These are phyloP conservation scores for Scolanthus callimorphus DNA, from an alignment of 92 coral and sea anemone genomes.

Conservation along the genomic window DNA sequence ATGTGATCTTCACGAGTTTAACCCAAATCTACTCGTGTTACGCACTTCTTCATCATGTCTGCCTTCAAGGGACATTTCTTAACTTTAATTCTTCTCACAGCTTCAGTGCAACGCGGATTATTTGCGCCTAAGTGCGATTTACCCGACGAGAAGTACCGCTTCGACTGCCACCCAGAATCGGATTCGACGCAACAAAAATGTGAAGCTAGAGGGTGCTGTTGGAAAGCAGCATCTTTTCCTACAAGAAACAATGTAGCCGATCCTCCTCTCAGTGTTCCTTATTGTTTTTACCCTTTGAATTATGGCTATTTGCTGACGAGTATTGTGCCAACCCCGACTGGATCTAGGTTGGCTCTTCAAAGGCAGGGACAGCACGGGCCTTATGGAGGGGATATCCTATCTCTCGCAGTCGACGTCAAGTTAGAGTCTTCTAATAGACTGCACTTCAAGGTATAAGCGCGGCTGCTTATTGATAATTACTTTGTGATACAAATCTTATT, in stretches of 20 bases:
- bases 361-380: constrained; percentile 82
- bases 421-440: constrained; percentile 13
- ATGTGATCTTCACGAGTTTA: too few species aligned
- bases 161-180: constrained; percentile 85
- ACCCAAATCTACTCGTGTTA: too few species aligned
- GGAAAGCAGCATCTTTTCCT: constrained; percentile 44
- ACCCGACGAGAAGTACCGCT: constrained; percentile 32
- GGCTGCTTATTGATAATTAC: too few species aligned
- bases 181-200: constrained; percentile 62
- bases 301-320: constrained; percentile 76
- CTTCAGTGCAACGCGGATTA: too few species aligned
- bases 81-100: too few species aligned
- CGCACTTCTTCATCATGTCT: too few species aligned
- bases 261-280: constrained; percentile 72
- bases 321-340: constrained; percentile 57
- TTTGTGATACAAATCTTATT: too few species aligned
- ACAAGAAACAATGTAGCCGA: not conserved
- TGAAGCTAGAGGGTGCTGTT: constrained; percentile 83
- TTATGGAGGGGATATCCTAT: too few species aligned
- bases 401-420: constrained; percentile 84
- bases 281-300: constrained; percentile 89
- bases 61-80: too few species aligned
- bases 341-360: constrained; percentile 51
- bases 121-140: constrained; percentile 18
- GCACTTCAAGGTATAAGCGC: constrained; percentile 96